These are phyloP conservation scores for Caerostris darwini DNA, from an alignment of 1,140 invertebrate genomes.

Conservation along the genomic window DNA sequence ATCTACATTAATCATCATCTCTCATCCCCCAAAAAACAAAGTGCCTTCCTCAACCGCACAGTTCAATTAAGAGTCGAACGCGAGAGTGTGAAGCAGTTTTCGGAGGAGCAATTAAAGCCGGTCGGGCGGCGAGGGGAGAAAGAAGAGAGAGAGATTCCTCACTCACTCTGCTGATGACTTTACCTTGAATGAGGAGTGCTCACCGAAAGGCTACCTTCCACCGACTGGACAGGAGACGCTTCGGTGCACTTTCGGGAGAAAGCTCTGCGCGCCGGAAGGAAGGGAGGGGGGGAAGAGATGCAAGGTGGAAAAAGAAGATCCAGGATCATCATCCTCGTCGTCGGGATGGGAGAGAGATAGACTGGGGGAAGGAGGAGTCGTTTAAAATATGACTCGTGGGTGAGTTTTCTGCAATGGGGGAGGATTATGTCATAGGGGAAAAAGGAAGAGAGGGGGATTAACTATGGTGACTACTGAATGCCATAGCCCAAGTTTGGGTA, in stretches of 20 bases:
- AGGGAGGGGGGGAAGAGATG: neutral
- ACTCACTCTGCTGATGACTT: conserved; percentile 15
- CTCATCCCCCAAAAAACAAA: too few species aligned
- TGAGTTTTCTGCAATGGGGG: neutral
- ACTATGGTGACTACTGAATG: neutral
- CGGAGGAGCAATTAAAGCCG: conserved; percentile 32
- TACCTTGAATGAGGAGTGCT: conserved; percentile 56
- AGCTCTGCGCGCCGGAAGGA: neutral
- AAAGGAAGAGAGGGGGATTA: neutral
- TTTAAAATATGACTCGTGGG: neutral
- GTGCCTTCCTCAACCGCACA: neutral
- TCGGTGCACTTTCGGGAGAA: conserved; percentile 35
- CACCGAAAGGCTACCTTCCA: conserved; percentile 20
- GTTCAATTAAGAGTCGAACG: conserved; percentile 2
- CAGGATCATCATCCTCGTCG: conserved; percentile 9
- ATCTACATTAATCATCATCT: too few species aligned
- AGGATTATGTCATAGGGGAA: neutral
- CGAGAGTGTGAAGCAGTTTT: neutral
- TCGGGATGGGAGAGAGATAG: neutral
- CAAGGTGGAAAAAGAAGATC: neutral
- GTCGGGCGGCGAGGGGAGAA: neutral
- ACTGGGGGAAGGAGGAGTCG: neutral
- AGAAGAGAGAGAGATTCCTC: neutral
- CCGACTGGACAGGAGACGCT: conserved; percentile 53
- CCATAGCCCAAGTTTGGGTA: neutral